Percentiles rank a stretch among this genome's conserved stretches.
Evolutionary conservation across 2,888 invertebrate species (phyloP).

Genomic region (Gortyna flavago): DNA sequence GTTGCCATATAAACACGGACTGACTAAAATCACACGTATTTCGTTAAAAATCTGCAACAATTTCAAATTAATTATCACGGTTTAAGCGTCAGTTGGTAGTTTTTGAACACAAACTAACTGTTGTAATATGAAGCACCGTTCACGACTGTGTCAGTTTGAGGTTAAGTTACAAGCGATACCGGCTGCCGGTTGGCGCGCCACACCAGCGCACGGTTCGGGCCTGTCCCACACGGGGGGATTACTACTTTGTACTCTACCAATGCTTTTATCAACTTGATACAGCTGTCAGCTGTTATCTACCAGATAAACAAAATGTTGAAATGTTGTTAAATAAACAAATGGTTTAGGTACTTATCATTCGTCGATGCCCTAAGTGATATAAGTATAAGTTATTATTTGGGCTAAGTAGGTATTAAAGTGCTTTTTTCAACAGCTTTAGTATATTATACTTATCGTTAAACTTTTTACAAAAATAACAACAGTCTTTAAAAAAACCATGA

Average conservation of each 20-base stretch:
- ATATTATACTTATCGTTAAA: background rate
- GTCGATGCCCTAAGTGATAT: background rate
- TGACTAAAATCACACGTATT: conserved; percentile 26
- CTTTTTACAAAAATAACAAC: background rate
- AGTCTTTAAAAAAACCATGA: background rate
- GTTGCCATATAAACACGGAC: conserved; percentile 54
- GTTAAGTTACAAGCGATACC: conserved; percentile 87
- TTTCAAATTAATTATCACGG: conserved; percentile 34
- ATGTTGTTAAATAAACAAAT: background rate
- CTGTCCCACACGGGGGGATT: conserved; percentile 81
- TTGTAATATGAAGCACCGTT: conserved; percentile 86
- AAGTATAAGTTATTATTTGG: conserved; percentile 3
- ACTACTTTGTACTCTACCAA: conserved; percentile 28
- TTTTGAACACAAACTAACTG: conserved; percentile 79
- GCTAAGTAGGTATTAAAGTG: background rate
- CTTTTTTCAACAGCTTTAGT: background rate
- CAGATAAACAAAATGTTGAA: conserved; percentile 7
- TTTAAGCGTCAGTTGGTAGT: conserved; percentile 57
- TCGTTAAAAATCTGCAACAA: conserved; percentile 26
- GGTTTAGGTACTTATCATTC: conserved; percentile 22
- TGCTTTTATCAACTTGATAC: conserved; percentile 33
- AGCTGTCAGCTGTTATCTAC: conserved; percentile 13
- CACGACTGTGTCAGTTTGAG: conserved; percentile 89
- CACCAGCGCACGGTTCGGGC: conserved; percentile 77
- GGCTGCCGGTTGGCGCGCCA: conserved; percentile 84